phyloP scores from a whole-genome alignment of 2,113 vertebrate genomes.

The Anarrhichthys ocellatus region DNA sequence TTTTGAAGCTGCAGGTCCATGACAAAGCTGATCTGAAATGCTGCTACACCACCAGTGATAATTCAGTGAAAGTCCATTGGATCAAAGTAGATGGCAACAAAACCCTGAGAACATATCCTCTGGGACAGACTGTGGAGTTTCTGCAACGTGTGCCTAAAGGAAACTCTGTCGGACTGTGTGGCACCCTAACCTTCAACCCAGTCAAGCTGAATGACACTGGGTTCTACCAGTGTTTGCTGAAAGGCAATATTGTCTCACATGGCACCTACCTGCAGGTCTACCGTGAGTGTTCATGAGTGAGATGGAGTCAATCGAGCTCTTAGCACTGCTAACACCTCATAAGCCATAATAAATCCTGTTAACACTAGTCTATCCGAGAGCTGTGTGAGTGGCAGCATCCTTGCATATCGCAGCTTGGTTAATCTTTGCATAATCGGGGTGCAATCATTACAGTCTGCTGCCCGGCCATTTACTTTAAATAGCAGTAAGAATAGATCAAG shows the following conservation, averaged over 20 bases:
- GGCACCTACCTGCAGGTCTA: slow-evolving; percentile 83
- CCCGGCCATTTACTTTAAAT: slow-evolving; percentile 33
- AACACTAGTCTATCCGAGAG: slow-evolving; percentile 35
- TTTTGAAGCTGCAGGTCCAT: not conserved
- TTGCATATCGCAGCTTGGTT: slow-evolving; percentile 6
- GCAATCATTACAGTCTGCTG: slow-evolving; percentile 24
- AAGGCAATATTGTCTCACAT: rapidly evolving
- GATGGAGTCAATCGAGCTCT: slow-evolving; percentile 24
- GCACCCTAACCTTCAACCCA: not conserved
- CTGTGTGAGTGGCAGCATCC: slow-evolving; percentile 33
- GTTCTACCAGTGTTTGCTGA: slow-evolving; percentile 73
- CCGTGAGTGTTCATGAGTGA: slow-evolving; percentile 72
- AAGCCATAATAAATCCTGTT: slow-evolving; percentile 70
- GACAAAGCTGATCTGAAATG: slow-evolving; percentile 11
- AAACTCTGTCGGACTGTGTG: not conserved
- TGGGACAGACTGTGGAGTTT: rapidly evolving
- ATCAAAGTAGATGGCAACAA: rapidly evolving
- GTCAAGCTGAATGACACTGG: slow-evolving; percentile 49
- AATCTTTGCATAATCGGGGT: slow-evolving; percentile 32
- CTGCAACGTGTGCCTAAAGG: rapidly evolving
- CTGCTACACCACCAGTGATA: slow-evolving; percentile 19
- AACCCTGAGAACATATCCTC: rapidly evolving
- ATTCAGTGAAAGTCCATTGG: rapidly evolving
- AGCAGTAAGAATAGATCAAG: slow-evolving; percentile 30
- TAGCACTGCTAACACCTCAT: slow-evolving; percentile 45